Evolutionary conservation across 2,113 vertebrate genomes (phyloP).

Genomic region (Ctenomys sociabilis): DNA sequence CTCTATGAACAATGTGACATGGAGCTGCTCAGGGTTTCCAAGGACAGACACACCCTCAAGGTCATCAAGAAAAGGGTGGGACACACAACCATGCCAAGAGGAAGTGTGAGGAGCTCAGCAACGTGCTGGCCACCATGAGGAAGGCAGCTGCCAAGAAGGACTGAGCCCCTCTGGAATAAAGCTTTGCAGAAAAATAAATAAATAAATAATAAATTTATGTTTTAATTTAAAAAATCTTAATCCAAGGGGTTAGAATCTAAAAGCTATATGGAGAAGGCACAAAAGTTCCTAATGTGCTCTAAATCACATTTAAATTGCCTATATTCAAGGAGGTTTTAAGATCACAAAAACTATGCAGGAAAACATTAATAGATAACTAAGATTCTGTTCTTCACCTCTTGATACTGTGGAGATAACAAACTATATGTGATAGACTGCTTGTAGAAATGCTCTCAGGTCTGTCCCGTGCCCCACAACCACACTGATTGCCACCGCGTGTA

Average conservation of each 20-base stretch:
- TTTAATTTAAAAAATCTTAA: neutral
- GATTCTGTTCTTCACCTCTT: neutral
- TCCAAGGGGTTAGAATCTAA: neutral
- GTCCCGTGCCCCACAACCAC: neutral
- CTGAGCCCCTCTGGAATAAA: too few relatives aligned
- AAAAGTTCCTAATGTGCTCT: neutral
- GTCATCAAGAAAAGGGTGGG: too few relatives aligned
- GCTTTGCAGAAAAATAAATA: too few relatives aligned
- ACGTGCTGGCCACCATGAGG: too few relatives aligned
- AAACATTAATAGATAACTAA: conserved; percentile 10
- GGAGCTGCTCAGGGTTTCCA: too few relatives aligned
- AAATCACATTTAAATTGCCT: conserved; percentile 10
- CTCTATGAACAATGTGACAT: too few relatives aligned
- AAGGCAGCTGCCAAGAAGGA: too few relatives aligned
- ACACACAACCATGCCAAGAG: too few relatives aligned
- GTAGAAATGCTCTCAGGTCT: neutral
- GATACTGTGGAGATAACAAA: neutral
- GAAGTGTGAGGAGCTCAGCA: too few relatives aligned
- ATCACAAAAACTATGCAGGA: neutral
- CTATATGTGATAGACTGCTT: neutral
- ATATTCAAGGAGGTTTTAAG: neutral
- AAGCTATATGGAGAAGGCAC: neutral
- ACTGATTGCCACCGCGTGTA: neutral
- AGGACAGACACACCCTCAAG: too few relatives aligned
- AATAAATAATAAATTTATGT: neutral